A percentile compares a stretch with the other conserved stretches of the same genome.
These are phyloP conservation scores for Achroia grisella DNA, from an alignment of 1,140 invertebrate species.

Conservation along the genomic window DNA sequence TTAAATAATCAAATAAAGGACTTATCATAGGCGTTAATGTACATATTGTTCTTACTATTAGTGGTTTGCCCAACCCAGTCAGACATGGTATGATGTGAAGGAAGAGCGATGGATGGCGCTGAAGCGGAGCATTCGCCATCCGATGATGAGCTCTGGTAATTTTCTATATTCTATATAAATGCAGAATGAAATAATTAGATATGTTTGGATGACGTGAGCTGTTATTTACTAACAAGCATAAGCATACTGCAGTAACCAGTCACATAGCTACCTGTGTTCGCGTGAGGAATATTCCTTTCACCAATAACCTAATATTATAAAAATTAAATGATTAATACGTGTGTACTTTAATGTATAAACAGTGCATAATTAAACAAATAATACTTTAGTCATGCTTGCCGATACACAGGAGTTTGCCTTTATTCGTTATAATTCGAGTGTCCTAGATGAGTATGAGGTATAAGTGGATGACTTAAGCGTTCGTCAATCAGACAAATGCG, in stretches of 20 bases:
- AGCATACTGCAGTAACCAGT: not conserved
- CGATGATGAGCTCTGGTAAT: slow-evolving; percentile 70
- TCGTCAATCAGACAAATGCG: too few species aligned
- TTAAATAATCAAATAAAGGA: slow-evolving; percentile 5
- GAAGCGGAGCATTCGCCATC: slow-evolving; percentile 81
- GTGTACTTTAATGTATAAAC: not conserved
- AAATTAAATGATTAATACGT: slow-evolving; percentile 19
- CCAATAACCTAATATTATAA: slow-evolving; percentile 43
- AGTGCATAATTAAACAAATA: not conserved
- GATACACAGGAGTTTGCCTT: slow-evolving; percentile 6
- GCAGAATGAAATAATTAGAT: not conserved
- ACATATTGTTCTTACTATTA: slow-evolving; percentile 78
- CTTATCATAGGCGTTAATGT: not conserved
- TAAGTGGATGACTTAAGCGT: too few species aligned
- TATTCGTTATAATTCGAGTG: slow-evolving; percentile 1
- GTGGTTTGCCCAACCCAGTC: slow-evolving; percentile 91
- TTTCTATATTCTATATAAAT: slow-evolving; percentile 60
- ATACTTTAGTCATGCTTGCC: not conserved
- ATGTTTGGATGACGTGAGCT: not conserved
- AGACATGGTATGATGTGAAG: slow-evolving; percentile 73
- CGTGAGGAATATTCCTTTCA: slow-evolving; percentile 30
- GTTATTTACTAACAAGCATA: not conserved
- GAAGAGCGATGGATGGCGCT: slow-evolving; percentile 72
- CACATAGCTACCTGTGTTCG: slow-evolving; percentile 36
- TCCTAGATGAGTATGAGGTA: not conserved